Conservation (phyloP, 2,113 vertebrate species). For the Polyodon spathula region DNA sequence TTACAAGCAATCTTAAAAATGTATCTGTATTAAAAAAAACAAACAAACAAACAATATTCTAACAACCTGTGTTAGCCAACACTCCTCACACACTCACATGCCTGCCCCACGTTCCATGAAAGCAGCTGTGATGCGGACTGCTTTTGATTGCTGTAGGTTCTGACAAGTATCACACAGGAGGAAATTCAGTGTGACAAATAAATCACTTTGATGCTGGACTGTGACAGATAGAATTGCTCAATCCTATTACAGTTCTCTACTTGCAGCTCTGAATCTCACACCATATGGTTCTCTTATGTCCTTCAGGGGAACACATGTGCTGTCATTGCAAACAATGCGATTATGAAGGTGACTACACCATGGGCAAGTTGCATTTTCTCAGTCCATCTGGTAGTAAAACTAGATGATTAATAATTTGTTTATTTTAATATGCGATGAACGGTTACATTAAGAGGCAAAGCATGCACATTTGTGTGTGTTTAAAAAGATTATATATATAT, state of each 20-base stretch:
- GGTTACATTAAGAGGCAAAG: too few relatives aligned
- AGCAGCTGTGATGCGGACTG: background rate
- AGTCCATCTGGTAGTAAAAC: too few relatives aligned
- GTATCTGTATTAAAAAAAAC: too few relatives aligned
- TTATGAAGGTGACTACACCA: background rate
- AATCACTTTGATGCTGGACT: background rate
- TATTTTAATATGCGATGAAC: too few relatives aligned
- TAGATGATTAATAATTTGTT: too few relatives aligned
- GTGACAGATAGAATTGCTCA: background rate
- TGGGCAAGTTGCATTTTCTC: background rate
- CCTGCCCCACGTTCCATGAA: background rate
- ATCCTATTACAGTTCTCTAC: background rate
- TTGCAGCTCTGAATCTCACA: background rate
- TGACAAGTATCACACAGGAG: constrained; percentile 2
- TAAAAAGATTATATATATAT: too few relatives aligned
- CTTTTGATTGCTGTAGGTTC: background rate
- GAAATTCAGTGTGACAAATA: constrained; percentile 2
- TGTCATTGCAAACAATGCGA: background rate
- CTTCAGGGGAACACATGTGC: background rate
- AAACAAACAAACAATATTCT: too few relatives aligned
- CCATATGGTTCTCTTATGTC: constrained; percentile 1
- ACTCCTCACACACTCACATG: too few relatives aligned
- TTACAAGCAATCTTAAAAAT: too few relatives aligned
- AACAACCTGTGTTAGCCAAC: too few relatives aligned
- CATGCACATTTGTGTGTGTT: too few relatives aligned